Evolutionary conservation across 2,888 invertebrate genomes (phyloP).

Genomic region (Isotomurus palustris): DNA sequence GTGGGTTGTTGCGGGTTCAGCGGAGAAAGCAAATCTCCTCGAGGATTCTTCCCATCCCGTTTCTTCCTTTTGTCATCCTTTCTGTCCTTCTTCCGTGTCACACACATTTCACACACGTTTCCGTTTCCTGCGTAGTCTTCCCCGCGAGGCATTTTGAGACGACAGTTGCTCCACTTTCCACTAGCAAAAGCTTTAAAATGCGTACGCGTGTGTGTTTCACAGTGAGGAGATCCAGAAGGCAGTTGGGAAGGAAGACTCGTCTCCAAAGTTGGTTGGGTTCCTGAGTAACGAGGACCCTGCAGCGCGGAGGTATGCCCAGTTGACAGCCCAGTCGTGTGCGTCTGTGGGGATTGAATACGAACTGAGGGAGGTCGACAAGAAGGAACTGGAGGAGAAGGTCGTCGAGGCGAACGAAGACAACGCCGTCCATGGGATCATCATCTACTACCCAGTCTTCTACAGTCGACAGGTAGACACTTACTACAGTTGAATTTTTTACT

Average conservation of each 20-base stretch:
- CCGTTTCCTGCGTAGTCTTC: no score
- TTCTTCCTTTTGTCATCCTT: no score
- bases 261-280: slow-evolving; percentile 28
- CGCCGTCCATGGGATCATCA: slow-evolving; percentile 32
- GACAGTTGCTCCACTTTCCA: background rate
- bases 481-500: background rate
- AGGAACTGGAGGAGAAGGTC: slow-evolving; percentile 32
- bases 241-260: slow-evolving; percentile 18
- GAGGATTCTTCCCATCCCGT: no score
- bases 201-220: background rate
- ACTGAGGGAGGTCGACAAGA: slow-evolving; percentile 27
- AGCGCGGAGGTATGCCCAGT: slow-evolving; percentile 25
- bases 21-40: no score
- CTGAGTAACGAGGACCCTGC: slow-evolving; percentile 35
- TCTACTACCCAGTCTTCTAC: slow-evolving; percentile 39
- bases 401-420: slow-evolving; percentile 35
- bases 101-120: no score
- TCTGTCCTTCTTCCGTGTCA: no score
- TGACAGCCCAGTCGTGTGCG: slow-evolving; percentile 27
- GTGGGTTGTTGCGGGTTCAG: no score
- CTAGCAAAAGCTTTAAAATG: background rate
- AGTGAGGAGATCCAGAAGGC: slow-evolving; percentile 26
- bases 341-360: slow-evolving; percentile 34
- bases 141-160: background rate
- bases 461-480: slow-evolving; percentile 19